Percentiles rank a stretch among this genome's conserved stretches.
Evolutionary conservation across 2,888 invertebrate genomes (phyloP).

Genomic region (Macrophya annulata): DNA sequence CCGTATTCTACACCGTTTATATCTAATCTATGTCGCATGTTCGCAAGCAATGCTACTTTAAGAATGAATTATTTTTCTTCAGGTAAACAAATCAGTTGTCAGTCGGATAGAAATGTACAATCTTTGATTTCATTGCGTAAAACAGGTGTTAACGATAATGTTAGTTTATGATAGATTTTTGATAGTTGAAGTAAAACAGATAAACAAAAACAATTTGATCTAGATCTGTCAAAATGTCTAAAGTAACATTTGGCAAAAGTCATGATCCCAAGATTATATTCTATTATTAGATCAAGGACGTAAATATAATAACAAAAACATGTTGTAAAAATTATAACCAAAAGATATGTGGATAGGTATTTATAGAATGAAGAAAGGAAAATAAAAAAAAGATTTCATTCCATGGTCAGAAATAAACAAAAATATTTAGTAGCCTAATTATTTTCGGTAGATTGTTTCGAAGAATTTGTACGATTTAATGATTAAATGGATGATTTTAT

Average conservation of each 20-base stretch:
- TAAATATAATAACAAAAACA: constrained; percentile 29
- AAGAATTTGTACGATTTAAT: neutral
- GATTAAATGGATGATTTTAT: neutral
- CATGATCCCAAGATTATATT: constrained; percentile 3
- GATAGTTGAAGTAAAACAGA: neutral
- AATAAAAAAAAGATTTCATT: constrained; percentile 1
- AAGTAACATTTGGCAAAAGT: constrained; percentile 35
- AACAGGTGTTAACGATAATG: neutral
- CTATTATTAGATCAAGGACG: constrained; percentile 24
- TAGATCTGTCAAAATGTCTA: constrained; percentile 27
- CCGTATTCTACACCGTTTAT: neutral
- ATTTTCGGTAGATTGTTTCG: neutral
- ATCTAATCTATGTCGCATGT: constrained; percentile 5
- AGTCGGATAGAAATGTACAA: neutral
- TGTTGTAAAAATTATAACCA: constrained; percentile 11
- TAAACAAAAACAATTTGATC: constrained; percentile 5
- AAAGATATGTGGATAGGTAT: neutral
- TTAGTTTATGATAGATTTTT: neutral
- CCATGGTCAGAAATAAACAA: constrained; percentile 27
- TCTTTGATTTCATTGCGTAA: neutral
- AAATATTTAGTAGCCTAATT: constrained; percentile 17
- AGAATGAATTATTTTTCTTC: neutral
- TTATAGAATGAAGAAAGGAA: neutral
- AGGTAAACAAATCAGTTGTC: neutral
- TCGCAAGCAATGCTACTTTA: neutral